A percentile compares a stretch with the other conserved stretches of the same genome.
Evolutionary conservation across 2,113 vertebrate species (phyloP).

Genomic region (Brienomyrus longianalis): DNA sequence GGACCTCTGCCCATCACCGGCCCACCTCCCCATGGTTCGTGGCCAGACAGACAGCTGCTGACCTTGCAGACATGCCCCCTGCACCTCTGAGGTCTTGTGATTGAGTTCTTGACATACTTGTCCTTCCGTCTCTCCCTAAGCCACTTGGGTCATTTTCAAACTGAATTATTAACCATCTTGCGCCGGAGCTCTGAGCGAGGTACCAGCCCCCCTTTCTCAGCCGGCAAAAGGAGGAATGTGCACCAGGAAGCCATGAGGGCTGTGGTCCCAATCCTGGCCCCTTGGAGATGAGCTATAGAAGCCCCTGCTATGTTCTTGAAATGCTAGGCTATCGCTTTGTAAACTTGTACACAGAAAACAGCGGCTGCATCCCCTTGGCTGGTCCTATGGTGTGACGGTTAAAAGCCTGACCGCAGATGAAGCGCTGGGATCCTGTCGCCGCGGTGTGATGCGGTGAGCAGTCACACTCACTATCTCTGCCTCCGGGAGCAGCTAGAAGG

Average conservation of each 20-base stretch:
- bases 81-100: slow-evolving; percentile 44
- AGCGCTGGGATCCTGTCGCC: not conserved
- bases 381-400: not conserved
- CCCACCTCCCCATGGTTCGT: slow-evolving; percentile 61
- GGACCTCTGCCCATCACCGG: slow-evolving; percentile 20
- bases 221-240: not conserved
- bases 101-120: slow-evolving; percentile 45
- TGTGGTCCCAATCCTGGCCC: not conserved
- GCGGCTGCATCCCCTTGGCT: not conserved
- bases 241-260: not conserved
- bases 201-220: slow-evolving; percentile 25
- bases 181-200: slow-evolving; percentile 30
- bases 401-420: not conserved
- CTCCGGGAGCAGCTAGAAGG: not conserved
- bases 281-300: not conserved
- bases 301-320: not conserved
- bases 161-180: slow-evolving; percentile 58
- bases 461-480: not conserved
- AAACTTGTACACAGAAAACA: not conserved
- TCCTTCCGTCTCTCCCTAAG: slow-evolving; percentile 21
- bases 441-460: not conserved
- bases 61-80: slow-evolving; percentile 50
- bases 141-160: slow-evolving; percentile 46
- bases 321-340: not conserved
- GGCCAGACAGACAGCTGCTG: slow-evolving; percentile 55